Evolutionary conservation across 2,888 invertebrate species (phyloP).

Genomic region (Tachina grossa): DNA sequence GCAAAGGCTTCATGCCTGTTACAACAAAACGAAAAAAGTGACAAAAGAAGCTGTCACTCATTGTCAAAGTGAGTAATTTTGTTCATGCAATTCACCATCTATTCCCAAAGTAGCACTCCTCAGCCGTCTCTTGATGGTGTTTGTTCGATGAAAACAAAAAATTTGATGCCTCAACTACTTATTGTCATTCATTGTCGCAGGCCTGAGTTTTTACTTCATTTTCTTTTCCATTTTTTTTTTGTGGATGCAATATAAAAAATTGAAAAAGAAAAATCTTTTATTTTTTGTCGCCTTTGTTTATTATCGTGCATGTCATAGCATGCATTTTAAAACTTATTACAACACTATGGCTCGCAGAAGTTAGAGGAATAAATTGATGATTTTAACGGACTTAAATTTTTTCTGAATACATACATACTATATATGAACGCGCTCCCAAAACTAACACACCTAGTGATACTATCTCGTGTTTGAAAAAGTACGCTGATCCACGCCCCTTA

Average conservation of each 20-base stretch:
- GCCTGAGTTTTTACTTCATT: constrained; percentile 19
- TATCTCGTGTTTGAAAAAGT: no score
- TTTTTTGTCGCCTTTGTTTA: constrained; percentile 24
- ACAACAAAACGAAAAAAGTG: constrained; percentile 53
- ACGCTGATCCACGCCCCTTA: no score
- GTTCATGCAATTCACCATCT: constrained; percentile 50
- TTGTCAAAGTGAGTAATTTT: constrained; percentile 70
- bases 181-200: constrained; percentile 64
- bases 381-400: no score
- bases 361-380: neutral
- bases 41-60: constrained; percentile 73
- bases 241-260: constrained; percentile 8
- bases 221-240: neutral
- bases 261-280: neutral
- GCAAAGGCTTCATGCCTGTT: constrained; percentile 21
- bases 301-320: constrained; percentile 51
- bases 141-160: constrained; percentile 47
- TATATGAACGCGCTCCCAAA: no score
- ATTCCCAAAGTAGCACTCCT: constrained; percentile 27
- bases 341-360: constrained; percentile 14
- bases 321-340: constrained; percentile 39
- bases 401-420: no score
- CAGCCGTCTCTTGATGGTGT: neutral
- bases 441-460: no score
- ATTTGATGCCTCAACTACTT: constrained; percentile 65